Conservation (phyloP, 37 sponge, comb jelly and placozoan species). For the Halichondria panicea region DNA sequence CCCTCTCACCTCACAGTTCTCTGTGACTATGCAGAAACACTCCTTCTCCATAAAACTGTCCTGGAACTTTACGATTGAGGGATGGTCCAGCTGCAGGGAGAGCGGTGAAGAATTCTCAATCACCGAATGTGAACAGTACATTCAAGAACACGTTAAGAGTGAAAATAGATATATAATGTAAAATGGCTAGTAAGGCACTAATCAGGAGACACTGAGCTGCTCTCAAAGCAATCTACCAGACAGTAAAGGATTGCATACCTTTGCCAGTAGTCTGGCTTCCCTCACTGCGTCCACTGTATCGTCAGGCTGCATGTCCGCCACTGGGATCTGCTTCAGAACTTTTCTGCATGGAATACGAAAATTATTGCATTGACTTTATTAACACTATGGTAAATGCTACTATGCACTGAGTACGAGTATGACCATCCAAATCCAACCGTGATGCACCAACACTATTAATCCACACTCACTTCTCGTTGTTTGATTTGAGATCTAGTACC, state of each 20-base stretch:
- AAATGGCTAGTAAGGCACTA: no score
- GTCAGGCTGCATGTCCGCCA: slow-evolving; percentile 78
- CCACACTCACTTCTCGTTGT: slow-evolving; percentile 41
- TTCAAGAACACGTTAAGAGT: no score
- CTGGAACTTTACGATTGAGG: slow-evolving; percentile 90
- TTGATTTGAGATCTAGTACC: slow-evolving; percentile 62
- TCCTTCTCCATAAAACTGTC: slow-evolving; percentile 95
- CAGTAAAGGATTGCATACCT: no score
- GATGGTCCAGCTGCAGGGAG: slow-evolving; percentile 82
- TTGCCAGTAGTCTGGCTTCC: slow-evolving; percentile 78
- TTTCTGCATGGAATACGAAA: slow-evolving; percentile 37
- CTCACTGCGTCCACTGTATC: slow-evolving; percentile 88
- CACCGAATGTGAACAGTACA: background rate
- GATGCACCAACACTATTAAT: background rate
- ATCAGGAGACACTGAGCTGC: no score
- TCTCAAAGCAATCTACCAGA: no score
- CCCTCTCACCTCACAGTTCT: slow-evolving; percentile 89
- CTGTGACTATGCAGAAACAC: slow-evolving; percentile 94
- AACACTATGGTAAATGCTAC: background rate
- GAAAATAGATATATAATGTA: no score
- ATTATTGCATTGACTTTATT: background rate
- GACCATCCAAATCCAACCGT: background rate
- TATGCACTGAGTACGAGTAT: background rate
- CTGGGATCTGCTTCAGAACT: slow-evolving; percentile 83
- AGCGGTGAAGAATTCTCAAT: background rate